Evolutionary conservation across 1,140 invertebrate species (phyloP).

Genomic region (Globodera ellingtonae): DNA sequence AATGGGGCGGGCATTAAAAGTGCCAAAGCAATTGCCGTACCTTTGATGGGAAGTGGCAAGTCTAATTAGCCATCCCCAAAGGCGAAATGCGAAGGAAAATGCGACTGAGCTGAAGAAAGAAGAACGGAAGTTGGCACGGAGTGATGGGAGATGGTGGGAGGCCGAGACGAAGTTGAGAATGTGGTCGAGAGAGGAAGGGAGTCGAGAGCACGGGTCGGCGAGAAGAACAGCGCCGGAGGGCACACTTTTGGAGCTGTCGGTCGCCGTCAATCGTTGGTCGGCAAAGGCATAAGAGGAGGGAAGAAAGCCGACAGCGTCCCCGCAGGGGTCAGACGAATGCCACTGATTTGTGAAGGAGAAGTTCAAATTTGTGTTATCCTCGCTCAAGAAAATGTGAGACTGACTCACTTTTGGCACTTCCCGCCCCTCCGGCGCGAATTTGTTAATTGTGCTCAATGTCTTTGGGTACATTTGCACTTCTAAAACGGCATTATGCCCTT

Average conservation of each 20-base stretch:
- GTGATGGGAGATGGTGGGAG: conserved; percentile 78
- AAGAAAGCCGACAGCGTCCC: not conserved
- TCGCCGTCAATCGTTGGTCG: not conserved
- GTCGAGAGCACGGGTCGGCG: not conserved
- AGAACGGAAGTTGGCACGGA: conserved; percentile 81
- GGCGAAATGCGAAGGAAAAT: conserved; percentile 82
- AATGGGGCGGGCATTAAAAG: conserved; percentile 23
- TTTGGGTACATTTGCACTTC: not conserved
- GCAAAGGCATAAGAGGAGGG: not conserved
- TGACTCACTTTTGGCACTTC: conserved; percentile 10
- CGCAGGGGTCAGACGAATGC: not conserved
- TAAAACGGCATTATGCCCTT: conserved; percentile 42
- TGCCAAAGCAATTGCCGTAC: conserved; percentile 79
- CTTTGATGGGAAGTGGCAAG: conserved; percentile 78
- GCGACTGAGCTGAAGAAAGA: conserved; percentile 81
- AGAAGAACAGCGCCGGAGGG: not conserved
- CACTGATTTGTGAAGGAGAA: not conserved
- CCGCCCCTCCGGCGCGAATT: conserved; percentile 11
- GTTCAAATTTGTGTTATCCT: no score
- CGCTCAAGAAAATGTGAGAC: not conserved
- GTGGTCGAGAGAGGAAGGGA: not conserved
- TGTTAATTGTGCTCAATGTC: conserved; percentile 24
- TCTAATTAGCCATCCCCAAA: conserved; percentile 89
- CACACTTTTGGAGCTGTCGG: not conserved
- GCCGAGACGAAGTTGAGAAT: not conserved